Percentiles rank a stretch among this genome's conserved stretches.
Evolutionary conservation across 2,888 invertebrate genomes (phyloP).

Genomic region (Melieria crassipennis): DNA sequence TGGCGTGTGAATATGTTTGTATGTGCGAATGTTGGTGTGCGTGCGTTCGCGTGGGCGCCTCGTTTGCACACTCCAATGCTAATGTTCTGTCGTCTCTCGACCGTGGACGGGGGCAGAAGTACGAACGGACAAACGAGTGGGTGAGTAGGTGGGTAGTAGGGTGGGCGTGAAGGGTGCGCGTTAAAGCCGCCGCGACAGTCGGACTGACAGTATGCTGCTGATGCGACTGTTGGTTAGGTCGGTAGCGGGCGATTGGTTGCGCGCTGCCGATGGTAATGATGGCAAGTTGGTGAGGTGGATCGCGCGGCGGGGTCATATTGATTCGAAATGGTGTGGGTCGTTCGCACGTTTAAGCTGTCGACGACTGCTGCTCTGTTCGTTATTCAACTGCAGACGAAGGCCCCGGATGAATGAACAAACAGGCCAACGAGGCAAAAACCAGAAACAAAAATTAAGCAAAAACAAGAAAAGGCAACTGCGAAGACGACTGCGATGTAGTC

Average conservation of each 20-base stretch:
- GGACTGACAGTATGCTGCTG: slow-evolving; percentile 18
- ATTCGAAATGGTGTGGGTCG: slow-evolving; percentile 22
- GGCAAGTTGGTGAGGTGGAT: not conserved
- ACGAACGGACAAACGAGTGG: not conserved
- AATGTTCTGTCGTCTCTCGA: slow-evolving; percentile 48
- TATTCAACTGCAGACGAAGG: slow-evolving; percentile 35
- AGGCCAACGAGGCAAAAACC: slow-evolving; percentile 36
- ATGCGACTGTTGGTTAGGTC: slow-evolving; percentile 17
- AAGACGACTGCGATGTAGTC: slow-evolving; percentile 29
- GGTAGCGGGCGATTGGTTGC: slow-evolving; percentile 3
- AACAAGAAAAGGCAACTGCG: slow-evolving; percentile 26
- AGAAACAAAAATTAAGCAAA: slow-evolving; percentile 36
- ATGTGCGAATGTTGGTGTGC: slow-evolving; percentile 16
- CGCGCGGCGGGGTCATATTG: slow-evolving; percentile 6
- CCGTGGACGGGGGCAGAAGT: slow-evolving; percentile 11
- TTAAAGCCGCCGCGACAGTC: slow-evolving; percentile 1
- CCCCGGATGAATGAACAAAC: slow-evolving; percentile 40
- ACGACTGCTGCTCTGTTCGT: slow-evolving; percentile 25
- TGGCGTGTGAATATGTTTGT: slow-evolving; percentile 40
- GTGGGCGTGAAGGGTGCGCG: slow-evolving; percentile 1
- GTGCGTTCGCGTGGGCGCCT: slow-evolving; percentile 42
- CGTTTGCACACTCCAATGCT: slow-evolving; percentile 60
- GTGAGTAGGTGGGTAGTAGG: slow-evolving; percentile 22
- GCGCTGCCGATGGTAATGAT: no score
- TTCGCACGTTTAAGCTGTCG: slow-evolving; percentile 34